phyloP scores from a whole-genome alignment of 2,113 vertebrate genomes.

The Benitochromis conjunctus region DNA sequence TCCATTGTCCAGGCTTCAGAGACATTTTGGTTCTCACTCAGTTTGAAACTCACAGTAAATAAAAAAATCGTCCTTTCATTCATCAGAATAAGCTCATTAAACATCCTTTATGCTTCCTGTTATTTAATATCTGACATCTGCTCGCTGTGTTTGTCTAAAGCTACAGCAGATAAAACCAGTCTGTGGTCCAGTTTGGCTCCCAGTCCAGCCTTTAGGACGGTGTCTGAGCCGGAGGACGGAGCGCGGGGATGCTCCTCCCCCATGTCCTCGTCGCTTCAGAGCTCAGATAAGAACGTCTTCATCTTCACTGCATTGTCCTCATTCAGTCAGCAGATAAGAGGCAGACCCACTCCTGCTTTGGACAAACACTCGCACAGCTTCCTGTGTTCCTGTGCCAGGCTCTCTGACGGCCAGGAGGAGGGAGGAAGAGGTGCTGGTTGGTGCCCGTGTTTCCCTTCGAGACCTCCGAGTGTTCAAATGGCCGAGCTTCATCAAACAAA shows the following conservation, averaged over 20 bases:
- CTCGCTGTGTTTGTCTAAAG: neutral
- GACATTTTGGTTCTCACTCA: too few relatives aligned
- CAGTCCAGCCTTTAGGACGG: neutral
- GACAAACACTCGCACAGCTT: conserved; percentile 11
- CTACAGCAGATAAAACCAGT: neutral
- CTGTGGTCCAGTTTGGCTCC: neutral
- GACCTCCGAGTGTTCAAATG: neutral
- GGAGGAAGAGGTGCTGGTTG: neutral
- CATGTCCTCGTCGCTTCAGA: neutral
- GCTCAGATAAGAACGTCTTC: neutral
- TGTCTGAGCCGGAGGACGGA: neutral
- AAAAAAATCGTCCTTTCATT: neutral
- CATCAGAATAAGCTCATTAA: fast-evolving
- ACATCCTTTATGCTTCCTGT: neutral
- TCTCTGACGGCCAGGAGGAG: neutral
- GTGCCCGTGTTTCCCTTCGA: neutral
- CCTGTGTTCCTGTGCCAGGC: conserved; percentile 25
- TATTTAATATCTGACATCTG: neutral
- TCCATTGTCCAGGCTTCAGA: neutral
- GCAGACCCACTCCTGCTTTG: neutral
- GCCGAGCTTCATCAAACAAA: neutral
- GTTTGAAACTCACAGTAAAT: neutral
- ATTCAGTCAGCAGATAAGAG: conserved; percentile 17
- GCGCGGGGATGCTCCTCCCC: neutral
- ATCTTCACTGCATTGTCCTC: neutral